Evolutionary conservation across 2,888 invertebrate genomes (phyloP), one percentile per base, ranked within the genome.

Genomic region (Eupithecia subfuscata): DNA sequence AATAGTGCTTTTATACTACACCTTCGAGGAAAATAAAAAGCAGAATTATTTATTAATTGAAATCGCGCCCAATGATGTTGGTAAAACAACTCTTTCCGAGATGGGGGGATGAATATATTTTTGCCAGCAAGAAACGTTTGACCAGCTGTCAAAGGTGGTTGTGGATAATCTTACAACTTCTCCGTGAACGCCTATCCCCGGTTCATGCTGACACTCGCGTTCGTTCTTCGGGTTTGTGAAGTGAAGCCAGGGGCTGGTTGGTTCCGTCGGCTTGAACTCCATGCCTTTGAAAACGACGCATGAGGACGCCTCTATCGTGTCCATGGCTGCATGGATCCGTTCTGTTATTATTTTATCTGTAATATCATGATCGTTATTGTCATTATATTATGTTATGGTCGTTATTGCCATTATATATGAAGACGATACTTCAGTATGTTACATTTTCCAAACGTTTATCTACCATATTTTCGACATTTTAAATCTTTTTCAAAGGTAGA

Each of bases 131-230:
- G 18, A 48, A 43, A 48, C 45, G 0, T 16, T 18, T 18, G 45
- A 48, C 45, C 16, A 18, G n/a, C 9, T n/a, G 52, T 52, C 52
- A 12, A 22, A 22, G 56, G 22, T 48, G 22, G 56, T 56, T 56
- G 9, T 64, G 30, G 18, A 56, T 64, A 34, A n/a, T 65, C 89
- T 89, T 86, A 93, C 92, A 70, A 86, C 84, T 84, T 87, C 87
- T 8, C 85, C 85, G 30, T 64, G 64, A 5, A 70, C 69, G 12
- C 82, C 83, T 0, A 71, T 56, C 1, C 60, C 52, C 12, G 84
- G 78, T n/a, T 81, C 74, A 69, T 93, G 93, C 1, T 83, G 80
- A 56, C 93, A 93, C 4, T 89, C 85, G 48, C 90, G 84, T 70
- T 83, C 79, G 2, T 82, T 78, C 0, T 73, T 70, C 0, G 88